Percentiles rank a stretch among this genome's conserved stretches.
Evolutionary conservation across 2,888 invertebrate species (phyloP).

Genomic region (Noctua janthina): DNA sequence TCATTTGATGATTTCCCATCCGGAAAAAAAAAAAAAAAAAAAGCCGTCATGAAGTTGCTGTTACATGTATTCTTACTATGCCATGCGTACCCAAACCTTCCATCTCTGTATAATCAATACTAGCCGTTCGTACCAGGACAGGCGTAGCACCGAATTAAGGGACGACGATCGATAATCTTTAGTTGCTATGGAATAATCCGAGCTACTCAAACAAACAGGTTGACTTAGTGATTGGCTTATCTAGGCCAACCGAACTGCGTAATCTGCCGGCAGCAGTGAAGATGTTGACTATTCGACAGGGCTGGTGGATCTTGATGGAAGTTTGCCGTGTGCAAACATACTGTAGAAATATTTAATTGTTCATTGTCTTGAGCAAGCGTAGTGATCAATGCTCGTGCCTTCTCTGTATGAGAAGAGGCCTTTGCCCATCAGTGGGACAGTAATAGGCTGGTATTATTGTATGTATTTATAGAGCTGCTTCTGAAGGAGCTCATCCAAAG

Average conservation of each 20-base stretch:
- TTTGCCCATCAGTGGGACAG: too few species aligned
- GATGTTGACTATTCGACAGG: conserved; percentile 25
- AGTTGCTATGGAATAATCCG: conserved; percentile 48
- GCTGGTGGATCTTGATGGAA: conserved; percentile 9
- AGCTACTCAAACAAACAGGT: conserved; percentile 37
- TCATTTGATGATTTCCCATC: too few species aligned
- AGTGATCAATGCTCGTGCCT: neutral
- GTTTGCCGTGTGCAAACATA: conserved; percentile 11
- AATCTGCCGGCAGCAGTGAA: conserved; percentile 4
- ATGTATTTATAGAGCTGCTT: too few species aligned
- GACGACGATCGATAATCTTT: conserved; percentile 48
- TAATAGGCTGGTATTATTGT: too few species aligned
- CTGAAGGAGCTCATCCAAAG: too few species aligned
- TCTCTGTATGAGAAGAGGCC: too few species aligned
- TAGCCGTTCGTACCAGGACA: conserved; percentile 46
- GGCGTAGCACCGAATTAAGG: conserved; percentile 43
- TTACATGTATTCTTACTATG: neutral
- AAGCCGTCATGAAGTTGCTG: too few species aligned
- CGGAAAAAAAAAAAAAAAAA: too few species aligned
- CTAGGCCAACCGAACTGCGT: conserved; percentile 20
- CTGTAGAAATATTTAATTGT: neutral
- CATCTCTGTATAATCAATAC: conserved; percentile 45
- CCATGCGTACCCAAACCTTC: neutral
- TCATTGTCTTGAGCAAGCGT: neutral
- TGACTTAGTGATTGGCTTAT: conserved; percentile 25